A percentile compares a stretch with the other conserved stretches of the same genome.
phyloP scores from a whole-genome alignment of 2,797 vertebrate species.

The Syngnathus rostellatus region DNA sequence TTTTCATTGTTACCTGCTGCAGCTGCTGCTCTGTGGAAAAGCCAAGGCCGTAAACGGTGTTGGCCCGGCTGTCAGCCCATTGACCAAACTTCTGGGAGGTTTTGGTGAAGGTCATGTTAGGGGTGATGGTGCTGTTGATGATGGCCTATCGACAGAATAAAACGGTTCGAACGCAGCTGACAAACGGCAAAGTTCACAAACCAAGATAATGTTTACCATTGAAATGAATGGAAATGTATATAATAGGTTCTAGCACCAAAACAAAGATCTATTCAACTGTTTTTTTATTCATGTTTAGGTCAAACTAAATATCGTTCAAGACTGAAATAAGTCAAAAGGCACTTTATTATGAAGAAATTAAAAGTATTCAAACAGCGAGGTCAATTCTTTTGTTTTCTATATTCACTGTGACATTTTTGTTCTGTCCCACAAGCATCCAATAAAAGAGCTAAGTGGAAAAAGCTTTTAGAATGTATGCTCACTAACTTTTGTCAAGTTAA shows the following conservation, averaged over 20 bases:
- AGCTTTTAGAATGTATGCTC: conserved; percentile 18
- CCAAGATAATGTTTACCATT: background rate
- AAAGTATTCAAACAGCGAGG: too few relatives aligned
- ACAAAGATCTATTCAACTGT: background rate
- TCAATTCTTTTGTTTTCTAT: background rate
- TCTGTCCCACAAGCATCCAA: conserved; percentile 1
- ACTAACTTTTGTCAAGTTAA: conserved; percentile 15
- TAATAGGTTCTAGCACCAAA: background rate
- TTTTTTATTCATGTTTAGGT: background rate
- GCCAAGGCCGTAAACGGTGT: conserved; percentile 90
- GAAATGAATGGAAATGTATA: too few relatives aligned
- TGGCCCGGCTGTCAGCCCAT: conserved; percentile 93
- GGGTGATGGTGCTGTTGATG: conserved; percentile 97
- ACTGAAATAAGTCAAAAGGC: background rate
- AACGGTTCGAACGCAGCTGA: background rate
- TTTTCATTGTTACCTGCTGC: conserved; percentile 72
- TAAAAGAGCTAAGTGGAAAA: conserved; percentile 8
- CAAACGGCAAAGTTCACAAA: background rate
- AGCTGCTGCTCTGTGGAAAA: conserved; percentile 90
- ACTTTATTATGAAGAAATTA: too few relatives aligned
- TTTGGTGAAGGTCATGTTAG: conserved; percentile 98
- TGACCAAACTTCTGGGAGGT: conserved; percentile 97
- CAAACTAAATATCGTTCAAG: background rate
- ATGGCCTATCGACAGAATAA: conserved; percentile 72
- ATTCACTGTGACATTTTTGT: background rate